Conservation (phyloP, 2,888 invertebrate species). For the Drosophila imparisetae region DNA sequence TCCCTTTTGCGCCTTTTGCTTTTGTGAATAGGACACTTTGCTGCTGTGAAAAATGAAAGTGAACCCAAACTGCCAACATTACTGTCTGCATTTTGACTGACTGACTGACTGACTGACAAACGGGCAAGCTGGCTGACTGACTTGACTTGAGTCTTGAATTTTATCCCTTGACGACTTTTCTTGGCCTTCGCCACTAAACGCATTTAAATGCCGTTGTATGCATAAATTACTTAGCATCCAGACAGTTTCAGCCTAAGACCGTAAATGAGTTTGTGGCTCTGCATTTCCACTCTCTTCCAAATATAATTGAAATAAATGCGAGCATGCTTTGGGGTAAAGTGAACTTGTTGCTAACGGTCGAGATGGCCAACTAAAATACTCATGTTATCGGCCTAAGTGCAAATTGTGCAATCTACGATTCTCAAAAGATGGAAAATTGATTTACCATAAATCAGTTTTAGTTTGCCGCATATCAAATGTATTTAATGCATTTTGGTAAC, state of each 20-base stretch:
- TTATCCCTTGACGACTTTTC: slow-evolving; percentile 12
- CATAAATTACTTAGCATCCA: slow-evolving; percentile 65
- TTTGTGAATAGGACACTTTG: slow-evolving; percentile 51
- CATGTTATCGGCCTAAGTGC: slow-evolving; percentile 1
- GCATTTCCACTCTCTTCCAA: slow-evolving; percentile 13
- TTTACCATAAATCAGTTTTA: not conserved
- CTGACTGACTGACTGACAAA: slow-evolving; percentile 8
- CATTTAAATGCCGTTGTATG: slow-evolving; percentile 70
- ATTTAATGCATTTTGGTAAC: not conserved
- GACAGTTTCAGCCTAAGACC: slow-evolving; percentile 55
- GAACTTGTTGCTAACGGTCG: slow-evolving; percentile 32
- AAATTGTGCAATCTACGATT: not conserved
- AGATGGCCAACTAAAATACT: slow-evolving; percentile 28
- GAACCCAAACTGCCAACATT: slow-evolving; percentile 52
- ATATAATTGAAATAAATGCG: slow-evolving; percentile 60
- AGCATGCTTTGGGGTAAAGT: not conserved
- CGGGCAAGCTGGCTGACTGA: slow-evolving; percentile 13
- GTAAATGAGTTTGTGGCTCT: slow-evolving; percentile 61
- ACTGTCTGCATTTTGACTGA: slow-evolving; percentile 20
- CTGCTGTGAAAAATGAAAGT: slow-evolving; percentile 67
- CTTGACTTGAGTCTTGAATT: not conserved
- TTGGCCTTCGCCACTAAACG: slow-evolving; percentile 22
- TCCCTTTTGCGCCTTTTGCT: not conserved
- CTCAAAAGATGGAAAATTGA: not conserved
- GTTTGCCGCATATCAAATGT: not conserved